phyloP scores from a whole-genome alignment of 2,888 invertebrate species.

The Hirtodrosophila trivittata region DNA sequence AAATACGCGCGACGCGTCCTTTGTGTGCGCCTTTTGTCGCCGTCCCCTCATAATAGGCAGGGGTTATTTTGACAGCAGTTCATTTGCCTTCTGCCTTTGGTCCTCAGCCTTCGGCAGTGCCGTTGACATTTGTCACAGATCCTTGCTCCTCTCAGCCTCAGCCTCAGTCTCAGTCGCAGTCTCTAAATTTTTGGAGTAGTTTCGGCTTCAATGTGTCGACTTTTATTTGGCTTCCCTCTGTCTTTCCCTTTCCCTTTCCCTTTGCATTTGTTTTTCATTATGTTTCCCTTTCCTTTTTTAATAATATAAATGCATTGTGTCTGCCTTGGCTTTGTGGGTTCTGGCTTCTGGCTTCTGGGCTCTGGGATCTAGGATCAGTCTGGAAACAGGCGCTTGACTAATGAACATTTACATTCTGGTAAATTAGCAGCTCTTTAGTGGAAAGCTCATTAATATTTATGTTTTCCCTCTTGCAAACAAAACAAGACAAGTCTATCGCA shows the following conservation, averaged over 20 bases:
- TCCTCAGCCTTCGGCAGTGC: conserved; percentile 12
- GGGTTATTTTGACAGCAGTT: conserved; percentile 80
- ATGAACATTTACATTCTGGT: conserved; percentile 63
- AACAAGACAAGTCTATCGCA: not conserved
- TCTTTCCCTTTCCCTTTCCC: conserved; percentile 11
- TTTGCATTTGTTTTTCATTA: conserved; percentile 39
- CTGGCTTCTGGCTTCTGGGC: conserved; percentile 5
- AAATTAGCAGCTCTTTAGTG: conserved; percentile 63
- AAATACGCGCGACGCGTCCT: conserved; percentile 64
- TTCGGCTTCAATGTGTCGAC: conserved; percentile 55
- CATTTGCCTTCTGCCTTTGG: conserved; percentile 72
- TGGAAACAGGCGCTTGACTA: conserved; percentile 62
- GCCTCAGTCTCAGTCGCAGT: conserved; percentile 12
- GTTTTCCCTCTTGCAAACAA: not conserved
- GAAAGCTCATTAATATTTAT: conserved; percentile 44
- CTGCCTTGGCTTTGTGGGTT: conserved; percentile 29
- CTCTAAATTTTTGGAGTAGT: conserved; percentile 36
- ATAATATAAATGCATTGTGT: conserved; percentile 1
- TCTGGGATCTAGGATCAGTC: not conserved
- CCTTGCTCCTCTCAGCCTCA: conserved; percentile 6
- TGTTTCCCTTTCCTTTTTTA: conserved; percentile 36
- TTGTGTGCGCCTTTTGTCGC: conserved; percentile 66
- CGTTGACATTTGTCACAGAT: conserved; percentile 60
- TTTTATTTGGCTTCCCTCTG: conserved; percentile 60
- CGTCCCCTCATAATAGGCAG: conserved; percentile 58